Conservation (phyloP, 2,888 invertebrate genomes). For the Flexamia atlantica region DNA sequence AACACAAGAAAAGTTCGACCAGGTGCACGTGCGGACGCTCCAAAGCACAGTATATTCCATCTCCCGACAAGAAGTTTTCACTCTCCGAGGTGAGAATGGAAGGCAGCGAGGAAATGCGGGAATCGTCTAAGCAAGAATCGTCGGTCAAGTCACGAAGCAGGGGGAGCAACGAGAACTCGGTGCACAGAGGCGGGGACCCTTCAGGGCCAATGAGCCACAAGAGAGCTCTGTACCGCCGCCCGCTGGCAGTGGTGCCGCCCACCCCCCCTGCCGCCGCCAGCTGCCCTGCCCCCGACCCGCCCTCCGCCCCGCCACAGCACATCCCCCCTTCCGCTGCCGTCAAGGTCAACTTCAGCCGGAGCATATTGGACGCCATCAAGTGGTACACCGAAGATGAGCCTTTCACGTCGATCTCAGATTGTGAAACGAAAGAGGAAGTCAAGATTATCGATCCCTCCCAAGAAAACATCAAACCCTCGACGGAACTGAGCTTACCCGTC, state of each 20-base stretch:
- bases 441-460: background rate
- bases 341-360: conserved; percentile 12
- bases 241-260: conserved; percentile 25
- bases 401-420: background rate
- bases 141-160: background rate
- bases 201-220: background rate
- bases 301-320: too few species aligned
- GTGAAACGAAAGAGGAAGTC: background rate
- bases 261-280: background rate
- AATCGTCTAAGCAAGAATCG: background rate
- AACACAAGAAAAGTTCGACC: conserved; percentile 27
- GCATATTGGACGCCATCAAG: conserved; percentile 35
- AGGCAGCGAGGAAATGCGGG: background rate
- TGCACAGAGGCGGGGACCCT: background rate
- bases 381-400: conserved; percentile 18
- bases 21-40: background rate
- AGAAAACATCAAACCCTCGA: conserved; percentile 13
- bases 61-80: background rate
- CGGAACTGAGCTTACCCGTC: background rate
- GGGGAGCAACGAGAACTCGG: background rate
- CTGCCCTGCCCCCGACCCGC: too few species aligned
- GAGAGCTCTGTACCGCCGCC: background rate
- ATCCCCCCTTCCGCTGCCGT: background rate
- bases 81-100: background rate
- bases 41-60: background rate